Evolutionary conservation across 2,888 invertebrate genomes (phyloP).

Genomic region (Melanotus villosus): DNA sequence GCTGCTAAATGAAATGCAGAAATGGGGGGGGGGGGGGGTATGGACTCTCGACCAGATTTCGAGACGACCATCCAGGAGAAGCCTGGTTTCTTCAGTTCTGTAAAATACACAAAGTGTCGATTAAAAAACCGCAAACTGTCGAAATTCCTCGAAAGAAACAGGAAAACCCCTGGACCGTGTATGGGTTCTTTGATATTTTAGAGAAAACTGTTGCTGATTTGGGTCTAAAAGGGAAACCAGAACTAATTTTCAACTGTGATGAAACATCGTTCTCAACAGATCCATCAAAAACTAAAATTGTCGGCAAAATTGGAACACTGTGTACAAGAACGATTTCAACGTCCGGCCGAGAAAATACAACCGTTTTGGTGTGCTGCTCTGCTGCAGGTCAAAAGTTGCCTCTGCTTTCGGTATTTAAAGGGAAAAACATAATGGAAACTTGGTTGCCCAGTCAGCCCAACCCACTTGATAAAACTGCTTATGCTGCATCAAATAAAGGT

Average conservation of each 20-base stretch:
- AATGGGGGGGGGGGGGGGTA: conserved; percentile 52
- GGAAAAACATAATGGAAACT: conserved; percentile 23
- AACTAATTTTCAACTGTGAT: conserved; percentile 53
- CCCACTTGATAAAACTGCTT: conserved; percentile 22
- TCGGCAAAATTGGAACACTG: conserved; percentile 36
- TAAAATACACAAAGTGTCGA: conserved; percentile 54
- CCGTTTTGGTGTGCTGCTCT: conserved; percentile 36
- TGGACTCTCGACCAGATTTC: conserved; percentile 53
- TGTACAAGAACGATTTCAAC: conserved; percentile 20
- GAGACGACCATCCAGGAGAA: conserved; percentile 52
- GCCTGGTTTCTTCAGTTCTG: conserved; percentile 54
- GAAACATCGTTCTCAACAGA: conserved; percentile 37
- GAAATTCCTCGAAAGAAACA: conserved; percentile 57
- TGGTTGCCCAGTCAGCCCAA: conserved; percentile 7
- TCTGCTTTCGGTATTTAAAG: conserved; percentile 13
- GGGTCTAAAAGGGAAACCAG: conserved; percentile 43
- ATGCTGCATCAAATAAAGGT: conserved; percentile 20
- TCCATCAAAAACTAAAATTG: conserved; percentile 45
- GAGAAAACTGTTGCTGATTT: conserved; percentile 33
- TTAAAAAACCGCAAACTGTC: conserved; percentile 61
- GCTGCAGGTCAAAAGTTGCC: conserved; percentile 45
- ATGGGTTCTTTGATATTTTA: conserved; percentile 45
- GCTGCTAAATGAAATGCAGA: conserved; percentile 1
- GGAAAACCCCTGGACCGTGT: conserved; percentile 54
- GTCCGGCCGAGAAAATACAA: conserved; percentile 45